Percentiles rank a stretch among this genome's conserved stretches.
Evolutionary conservation across 2,113 vertebrate species (phyloP).

Genomic region (Oenanthe oenanthe): DNA sequence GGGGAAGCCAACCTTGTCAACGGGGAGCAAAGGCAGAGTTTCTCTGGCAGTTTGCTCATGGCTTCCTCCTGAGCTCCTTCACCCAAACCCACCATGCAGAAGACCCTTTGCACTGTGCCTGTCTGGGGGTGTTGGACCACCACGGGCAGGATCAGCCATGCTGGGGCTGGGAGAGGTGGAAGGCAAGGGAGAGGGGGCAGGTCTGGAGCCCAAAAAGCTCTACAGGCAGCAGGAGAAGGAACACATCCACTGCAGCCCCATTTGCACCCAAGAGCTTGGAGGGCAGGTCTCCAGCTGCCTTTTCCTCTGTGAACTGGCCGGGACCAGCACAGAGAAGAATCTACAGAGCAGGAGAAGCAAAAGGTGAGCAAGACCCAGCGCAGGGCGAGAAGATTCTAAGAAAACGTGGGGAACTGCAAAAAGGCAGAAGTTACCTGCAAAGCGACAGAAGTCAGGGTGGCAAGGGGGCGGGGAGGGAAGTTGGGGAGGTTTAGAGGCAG

Average conservation of each 20-base stretch:
- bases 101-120: background rate
- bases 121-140: background rate
- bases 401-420: background rate
- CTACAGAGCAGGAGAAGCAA: background rate
- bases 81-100: background rate
- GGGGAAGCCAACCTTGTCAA: background rate
- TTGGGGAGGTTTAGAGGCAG: background rate
- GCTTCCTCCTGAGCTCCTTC: background rate
- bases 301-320: background rate
- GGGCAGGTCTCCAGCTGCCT: background rate
- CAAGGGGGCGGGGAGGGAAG: background rate
- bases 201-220: background rate
- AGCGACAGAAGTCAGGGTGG: background rate
- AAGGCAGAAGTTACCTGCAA: background rate
- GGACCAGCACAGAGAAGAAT: background rate
- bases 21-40: background rate
- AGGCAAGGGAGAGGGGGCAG: background rate
- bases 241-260: fast-evolving
- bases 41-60: background rate
- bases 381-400: background rate
- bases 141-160: background rate
- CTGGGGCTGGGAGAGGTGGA: background rate
- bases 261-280: background rate
- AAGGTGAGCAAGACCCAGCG: background rate
- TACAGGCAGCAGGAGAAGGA: background rate